These are phyloP conservation scores for Thysanoteuthis rhombus DNA, from an alignment of 2,888 invertebrate species.

Conservation along the genomic window DNA sequence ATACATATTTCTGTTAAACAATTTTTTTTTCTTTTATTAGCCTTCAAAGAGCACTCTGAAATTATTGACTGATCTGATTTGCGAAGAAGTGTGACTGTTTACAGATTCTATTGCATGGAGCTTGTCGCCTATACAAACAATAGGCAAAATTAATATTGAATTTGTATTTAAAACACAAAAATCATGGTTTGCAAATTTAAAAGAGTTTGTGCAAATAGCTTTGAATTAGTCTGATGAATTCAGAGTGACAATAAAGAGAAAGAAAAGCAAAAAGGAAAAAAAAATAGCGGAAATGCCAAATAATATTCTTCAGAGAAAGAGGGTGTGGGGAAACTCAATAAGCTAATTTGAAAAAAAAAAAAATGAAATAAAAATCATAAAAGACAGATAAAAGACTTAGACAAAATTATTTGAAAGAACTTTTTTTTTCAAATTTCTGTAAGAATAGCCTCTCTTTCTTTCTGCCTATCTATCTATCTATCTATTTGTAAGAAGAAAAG, in stretches of 20 bases:
- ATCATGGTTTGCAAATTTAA: background rate
- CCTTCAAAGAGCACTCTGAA: background rate
- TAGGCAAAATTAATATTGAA: background rate
- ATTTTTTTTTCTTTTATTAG: no score
- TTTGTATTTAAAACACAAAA: background rate
- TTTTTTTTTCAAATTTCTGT: background rate
- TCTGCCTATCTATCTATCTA: background rate
- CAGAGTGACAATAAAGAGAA: background rate
- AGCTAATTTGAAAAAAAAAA: background rate
- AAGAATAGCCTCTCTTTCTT: no score
- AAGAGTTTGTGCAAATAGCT: background rate
- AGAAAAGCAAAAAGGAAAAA: background rate
- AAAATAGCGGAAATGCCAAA: background rate
- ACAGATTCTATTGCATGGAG: background rate
- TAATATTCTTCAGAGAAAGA: background rate
- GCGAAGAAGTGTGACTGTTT: background rate
- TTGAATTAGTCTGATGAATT: constrained; percentile 12
- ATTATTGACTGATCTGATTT: background rate
- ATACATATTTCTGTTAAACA: no score
- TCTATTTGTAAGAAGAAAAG: background rate
- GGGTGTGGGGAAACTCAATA: background rate
- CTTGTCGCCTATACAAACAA: background rate
- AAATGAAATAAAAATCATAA: background rate
- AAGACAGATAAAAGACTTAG: background rate
- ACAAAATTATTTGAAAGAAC: background rate